Conservation (phyloP, 2,113 vertebrate species). For the Lamprotornis superbus region DNA sequence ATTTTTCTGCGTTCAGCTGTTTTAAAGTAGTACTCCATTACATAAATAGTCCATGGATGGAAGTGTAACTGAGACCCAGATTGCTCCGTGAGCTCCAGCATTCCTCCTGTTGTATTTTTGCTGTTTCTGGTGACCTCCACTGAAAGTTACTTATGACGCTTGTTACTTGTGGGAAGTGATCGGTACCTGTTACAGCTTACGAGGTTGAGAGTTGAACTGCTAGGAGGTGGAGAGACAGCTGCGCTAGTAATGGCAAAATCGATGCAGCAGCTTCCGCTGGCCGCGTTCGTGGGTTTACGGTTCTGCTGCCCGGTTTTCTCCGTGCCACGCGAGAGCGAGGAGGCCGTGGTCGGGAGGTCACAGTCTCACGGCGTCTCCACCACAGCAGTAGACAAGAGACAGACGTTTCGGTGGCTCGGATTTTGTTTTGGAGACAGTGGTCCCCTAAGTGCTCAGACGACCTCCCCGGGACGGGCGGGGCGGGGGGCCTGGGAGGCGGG, state of each 20-base stretch:
- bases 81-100: fast-evolving
- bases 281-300: fast-evolving
- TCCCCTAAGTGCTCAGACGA: neutral
- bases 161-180: fast-evolving
- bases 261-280: fast-evolving
- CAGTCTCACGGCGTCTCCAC: fast-evolving
- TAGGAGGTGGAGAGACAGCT: fast-evolving
- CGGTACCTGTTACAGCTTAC: fast-evolving
- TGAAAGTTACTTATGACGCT: no score
- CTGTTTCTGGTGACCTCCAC: neutral
- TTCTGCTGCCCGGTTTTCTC: fast-evolving
- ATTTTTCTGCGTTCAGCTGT: fast-evolving
- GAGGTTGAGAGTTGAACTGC: neutral
- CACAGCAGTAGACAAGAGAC: fast-evolving
- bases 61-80: neutral
- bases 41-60: fast-evolving
- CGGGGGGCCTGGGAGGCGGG: neutral
- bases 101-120: neutral
- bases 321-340: fast-evolving
- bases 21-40: fast-evolving
- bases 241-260: fast-evolving
- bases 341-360: fast-evolving
- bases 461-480: neutral
- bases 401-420: fast-evolving
- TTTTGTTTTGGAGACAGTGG: neutral